Evolutionary conservation across 2,797 vertebrate genomes (phyloP).

Genomic region (Pristis pectinata): DNA sequence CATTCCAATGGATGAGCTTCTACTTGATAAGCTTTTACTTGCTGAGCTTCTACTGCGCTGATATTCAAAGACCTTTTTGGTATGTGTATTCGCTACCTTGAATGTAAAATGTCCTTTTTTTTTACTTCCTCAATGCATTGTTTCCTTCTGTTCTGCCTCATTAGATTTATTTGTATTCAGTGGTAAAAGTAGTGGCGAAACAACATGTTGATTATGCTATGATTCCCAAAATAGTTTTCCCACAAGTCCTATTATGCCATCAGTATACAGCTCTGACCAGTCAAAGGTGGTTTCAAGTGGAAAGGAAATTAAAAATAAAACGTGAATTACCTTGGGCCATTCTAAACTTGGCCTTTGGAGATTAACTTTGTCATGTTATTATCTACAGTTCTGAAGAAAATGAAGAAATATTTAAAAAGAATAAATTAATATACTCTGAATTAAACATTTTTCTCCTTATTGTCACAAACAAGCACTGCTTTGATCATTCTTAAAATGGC

Average conservation of each 20-base stretch:
- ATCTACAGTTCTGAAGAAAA: background rate
- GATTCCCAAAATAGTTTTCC: background rate
- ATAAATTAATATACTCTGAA: background rate
- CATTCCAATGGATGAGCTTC: background rate
- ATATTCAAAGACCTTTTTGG: background rate
- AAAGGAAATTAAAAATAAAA: background rate
- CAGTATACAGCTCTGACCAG: background rate
- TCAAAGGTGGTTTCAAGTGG: background rate
- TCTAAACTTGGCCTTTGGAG: background rate
- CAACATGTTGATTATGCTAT: background rate
- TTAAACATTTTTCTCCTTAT: background rate
- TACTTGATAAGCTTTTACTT: too few species aligned
- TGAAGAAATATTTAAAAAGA: background rate
- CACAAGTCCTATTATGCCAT: background rate
- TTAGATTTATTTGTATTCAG: background rate
- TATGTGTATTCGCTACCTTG: background rate
- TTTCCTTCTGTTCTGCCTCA: background rate
- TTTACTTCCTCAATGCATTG: too few species aligned
- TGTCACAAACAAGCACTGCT: background rate
- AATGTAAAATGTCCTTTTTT: too few species aligned
- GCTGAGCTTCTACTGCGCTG: too few species aligned
- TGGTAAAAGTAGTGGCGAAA: background rate
- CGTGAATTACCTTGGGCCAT: background rate
- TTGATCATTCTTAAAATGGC: conserved; percentile 1
- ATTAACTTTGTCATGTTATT: background rate